Evolutionary conservation across 2,888 invertebrate genomes (phyloP), one percentile per base, ranked within the genome.

Genomic region (Pimpla rufipes): DNA sequence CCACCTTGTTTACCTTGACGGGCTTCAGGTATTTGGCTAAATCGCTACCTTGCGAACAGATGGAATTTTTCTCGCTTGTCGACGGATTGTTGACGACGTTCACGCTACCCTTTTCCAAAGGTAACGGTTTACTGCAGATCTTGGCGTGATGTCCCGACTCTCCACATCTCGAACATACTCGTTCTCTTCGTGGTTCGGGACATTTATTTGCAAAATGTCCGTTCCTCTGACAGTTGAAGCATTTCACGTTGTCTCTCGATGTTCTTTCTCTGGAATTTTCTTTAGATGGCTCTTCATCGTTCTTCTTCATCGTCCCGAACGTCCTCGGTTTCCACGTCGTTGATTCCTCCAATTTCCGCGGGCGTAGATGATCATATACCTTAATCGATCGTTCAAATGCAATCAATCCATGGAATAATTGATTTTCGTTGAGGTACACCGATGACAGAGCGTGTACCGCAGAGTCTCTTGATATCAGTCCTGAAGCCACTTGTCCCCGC

Each of bases 1-100:
- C 23, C 11, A 35, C 55, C 67, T 73, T n/a, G 11, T 85, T 79
- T 6, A 86, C 50, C 1, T 35, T 67, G 0, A 79, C 50, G 0
- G 16, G 37, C 23, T 85, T 86, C 2, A 85, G 16, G 57, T 86
- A 86, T 75, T 86, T 86, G 10, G 79, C 70, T 2, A 79, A 57
- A 18, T n/a, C n/a, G n/a, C 52, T 83, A 7, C 29, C 45, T 1
- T 37, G n/a, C n/a, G n/a, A n/a, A n/a, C n/a, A n/a, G n/a, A n/a
- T n/a, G n/a, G n/a, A n/a, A n/a, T n/a, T n/a, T n/a, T n/a, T n/a
- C n/a, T n/a, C n/a, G n/a, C n/a, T n/a, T n/a, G n/a, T n/a, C n/a
- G n/a, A n/a, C n/a, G n/a, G n/a, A n/a, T n/a, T 45, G 3, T 7
- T 35, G 5, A 82, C 47, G 18, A 77, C 29, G 21, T 62, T 67